Evolutionary conservation across 2,888 invertebrate genomes (phyloP).

Genomic region (Torymus aiolomorphi): DNA sequence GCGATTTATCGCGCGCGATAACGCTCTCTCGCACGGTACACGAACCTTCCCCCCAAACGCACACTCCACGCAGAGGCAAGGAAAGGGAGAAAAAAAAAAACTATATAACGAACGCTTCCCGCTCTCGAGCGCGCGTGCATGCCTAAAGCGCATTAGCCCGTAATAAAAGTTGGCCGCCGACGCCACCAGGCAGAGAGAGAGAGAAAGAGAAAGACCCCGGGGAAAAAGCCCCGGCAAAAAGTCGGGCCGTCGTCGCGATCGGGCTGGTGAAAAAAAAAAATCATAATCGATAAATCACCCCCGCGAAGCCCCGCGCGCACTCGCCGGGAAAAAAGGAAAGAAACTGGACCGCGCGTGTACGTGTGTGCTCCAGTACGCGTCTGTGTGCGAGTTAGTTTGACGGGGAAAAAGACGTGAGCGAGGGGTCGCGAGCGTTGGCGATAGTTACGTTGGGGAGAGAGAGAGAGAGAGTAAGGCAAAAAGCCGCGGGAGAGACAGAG

Average conservation of each 20-base stretch:
- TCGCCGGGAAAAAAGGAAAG: not conserved
- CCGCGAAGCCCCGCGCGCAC: not conserved
- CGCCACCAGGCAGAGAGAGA: not conserved
- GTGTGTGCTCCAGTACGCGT: too few relatives aligned
- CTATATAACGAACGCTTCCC: too few relatives aligned
- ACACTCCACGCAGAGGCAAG: too few relatives aligned
- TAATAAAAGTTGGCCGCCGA: conserved; percentile 19
- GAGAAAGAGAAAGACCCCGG: too few relatives aligned
- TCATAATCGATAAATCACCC: conserved; percentile 51
- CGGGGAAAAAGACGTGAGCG: too few relatives aligned
- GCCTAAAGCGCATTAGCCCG: conserved; percentile 49
- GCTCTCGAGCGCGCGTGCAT: conserved; percentile 11
- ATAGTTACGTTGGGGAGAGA: not conserved
- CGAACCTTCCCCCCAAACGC: too few relatives aligned
- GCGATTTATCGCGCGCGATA: conserved; percentile 2
- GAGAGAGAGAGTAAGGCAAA: not conserved
- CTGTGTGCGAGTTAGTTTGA: too few relatives aligned
- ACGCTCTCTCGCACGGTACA: not conserved
- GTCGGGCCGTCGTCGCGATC: not conserved
- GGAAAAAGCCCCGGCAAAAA: not conserved
- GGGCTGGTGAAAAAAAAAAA: conserved; percentile 21
- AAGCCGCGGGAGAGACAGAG: not conserved
- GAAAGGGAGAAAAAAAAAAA: too few relatives aligned
- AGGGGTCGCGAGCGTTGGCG: too few relatives aligned
- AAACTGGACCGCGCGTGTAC: conserved; percentile 2